Conservation (phyloP, 2,797 vertebrate species). For the Gobio occitaniae region DNA sequence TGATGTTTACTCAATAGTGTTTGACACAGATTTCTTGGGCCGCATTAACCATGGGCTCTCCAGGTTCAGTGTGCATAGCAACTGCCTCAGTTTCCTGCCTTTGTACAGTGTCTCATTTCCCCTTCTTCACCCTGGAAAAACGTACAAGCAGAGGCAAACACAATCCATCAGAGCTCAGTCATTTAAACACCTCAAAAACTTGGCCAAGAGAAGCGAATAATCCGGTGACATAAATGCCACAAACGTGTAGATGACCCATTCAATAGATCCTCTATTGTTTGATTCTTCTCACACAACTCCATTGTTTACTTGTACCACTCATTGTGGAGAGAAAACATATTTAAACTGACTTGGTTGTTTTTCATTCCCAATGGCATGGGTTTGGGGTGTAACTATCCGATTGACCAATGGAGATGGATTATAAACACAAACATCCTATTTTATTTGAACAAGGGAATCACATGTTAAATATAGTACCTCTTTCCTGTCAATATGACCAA, state of each 20-base stretch:
- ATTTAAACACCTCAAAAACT: neutral
- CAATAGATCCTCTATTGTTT: neutral
- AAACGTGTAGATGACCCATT: neutral
- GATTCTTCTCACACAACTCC: neutral
- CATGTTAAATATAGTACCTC: neutral
- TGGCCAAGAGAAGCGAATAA: neutral
- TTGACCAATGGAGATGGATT: neutral
- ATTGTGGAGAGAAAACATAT: neutral
- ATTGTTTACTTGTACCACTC: neutral
- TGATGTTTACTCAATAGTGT: slow-evolving; percentile 25
- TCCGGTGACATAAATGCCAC: neutral
- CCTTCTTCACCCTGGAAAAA: slow-evolving; percentile 64
- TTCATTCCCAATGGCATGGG: neutral
- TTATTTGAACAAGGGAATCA: neutral
- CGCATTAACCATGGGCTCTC: slow-evolving; percentile 12
- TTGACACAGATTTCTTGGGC: neutral
- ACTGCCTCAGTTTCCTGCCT: slow-evolving; percentile 74
- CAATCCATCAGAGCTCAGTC: slow-evolving; percentile 21
- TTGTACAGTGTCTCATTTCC: slow-evolving; percentile 71
- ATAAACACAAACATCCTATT: neutral
- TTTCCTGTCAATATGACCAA: neutral
- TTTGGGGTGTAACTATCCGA: neutral
- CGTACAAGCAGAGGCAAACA: slow-evolving; percentile 45
- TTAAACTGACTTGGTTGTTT: neutral
- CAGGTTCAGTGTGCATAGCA: slow-evolving; percentile 16